Evolutionary conservation across 2,113 vertebrate genomes (phyloP), one percentile per base, ranked within the genome.

Genomic region (Eulacestoma nigropectus): DNA sequence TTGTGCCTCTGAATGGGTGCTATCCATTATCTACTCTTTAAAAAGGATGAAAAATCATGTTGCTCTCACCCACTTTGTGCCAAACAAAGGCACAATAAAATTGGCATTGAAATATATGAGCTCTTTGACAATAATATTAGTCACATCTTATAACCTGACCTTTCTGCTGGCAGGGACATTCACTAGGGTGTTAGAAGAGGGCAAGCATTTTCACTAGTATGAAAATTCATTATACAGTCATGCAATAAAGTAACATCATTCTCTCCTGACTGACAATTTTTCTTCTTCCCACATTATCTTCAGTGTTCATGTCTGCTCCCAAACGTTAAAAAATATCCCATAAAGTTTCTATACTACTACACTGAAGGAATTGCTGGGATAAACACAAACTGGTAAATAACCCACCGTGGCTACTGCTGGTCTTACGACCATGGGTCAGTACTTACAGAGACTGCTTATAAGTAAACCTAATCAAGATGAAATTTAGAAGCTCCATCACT

Each of bases 141-240:
- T 97, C 96, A 97, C 83, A 75, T 96, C 88, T 95, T 95, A 86
- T 75, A 95, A 62, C 63, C 53, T 95, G 97, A 98, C 96, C 94
- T 98, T 97, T 97, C 93, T 73, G 53, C 72, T 96, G 78, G 57
- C 80, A 95, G 94, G 73, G 81, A 91, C 85, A 91, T 94, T 95
- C 91, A 79, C 80, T 90, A 92, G 96, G 89, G 93, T 97, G 70
- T 93, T 97, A 67, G 56, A 94, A 94, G 82, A 80, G 93, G 79
- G 53, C 68, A 95, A 87, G 85, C 11, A 94, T 96, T 97, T 97
- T 90, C 77, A 81, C 73, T 70, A 92, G 76, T 85, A 96, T 96
- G 89, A 97, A 97, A 94, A 87, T 93, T 95, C 64, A 93, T 95
- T 94, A 39, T 65, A 80, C 89, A 96, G 56, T 96, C 87, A 94